These are phyloP conservation scores for Formica aserva DNA, from an alignment of 2,888 invertebrate genomes.

Conservation along the genomic window DNA sequence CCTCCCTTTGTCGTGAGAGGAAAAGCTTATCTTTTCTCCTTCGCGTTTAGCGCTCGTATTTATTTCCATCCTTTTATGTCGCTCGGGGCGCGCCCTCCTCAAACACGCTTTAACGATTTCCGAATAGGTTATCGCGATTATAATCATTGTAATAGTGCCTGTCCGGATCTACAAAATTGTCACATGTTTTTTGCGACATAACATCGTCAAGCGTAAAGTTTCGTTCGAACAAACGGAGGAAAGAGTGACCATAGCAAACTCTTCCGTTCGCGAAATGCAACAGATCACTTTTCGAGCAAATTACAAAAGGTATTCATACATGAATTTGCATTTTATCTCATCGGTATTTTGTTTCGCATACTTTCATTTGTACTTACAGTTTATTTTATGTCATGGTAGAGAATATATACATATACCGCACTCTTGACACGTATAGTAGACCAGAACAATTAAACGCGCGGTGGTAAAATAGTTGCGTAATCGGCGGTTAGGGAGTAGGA, in stretches of 20 bases:
- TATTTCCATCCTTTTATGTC: slow-evolving; percentile 30
- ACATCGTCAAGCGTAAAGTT: neutral
- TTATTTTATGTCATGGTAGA: slow-evolving; percentile 3
- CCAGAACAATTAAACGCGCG: slow-evolving; percentile 31
- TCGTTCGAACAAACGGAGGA: neutral
- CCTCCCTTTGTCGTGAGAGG: neutral
- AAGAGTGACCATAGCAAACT: neutral
- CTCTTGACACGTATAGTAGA: slow-evolving; percentile 45
- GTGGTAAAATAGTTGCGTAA: slow-evolving; percentile 41
- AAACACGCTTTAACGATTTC: slow-evolving; percentile 16
- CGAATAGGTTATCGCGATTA: slow-evolving; percentile 17
- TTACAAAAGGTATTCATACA: slow-evolving; percentile 24
- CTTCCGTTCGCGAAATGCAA: slow-evolving; percentile 1
- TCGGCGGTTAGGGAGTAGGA: slow-evolving; percentile 29
- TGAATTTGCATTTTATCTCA: slow-evolving; percentile 13
- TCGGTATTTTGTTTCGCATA: neutral
- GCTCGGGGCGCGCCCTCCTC: slow-evolving; percentile 5
- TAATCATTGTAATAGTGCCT: neutral
- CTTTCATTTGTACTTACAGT: neutral
- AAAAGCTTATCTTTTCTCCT: slow-evolving; percentile 10
- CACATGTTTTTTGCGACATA: neutral
- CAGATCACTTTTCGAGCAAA: slow-evolving; percentile 21
- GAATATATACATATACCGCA: slow-evolving; percentile 13
- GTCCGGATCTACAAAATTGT: neutral
- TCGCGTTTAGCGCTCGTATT: slow-evolving; percentile 26